Base-by-base conservation (phyloP, 2,888 invertebrate species). In the Pachliopta kotzebuea region DNA sequence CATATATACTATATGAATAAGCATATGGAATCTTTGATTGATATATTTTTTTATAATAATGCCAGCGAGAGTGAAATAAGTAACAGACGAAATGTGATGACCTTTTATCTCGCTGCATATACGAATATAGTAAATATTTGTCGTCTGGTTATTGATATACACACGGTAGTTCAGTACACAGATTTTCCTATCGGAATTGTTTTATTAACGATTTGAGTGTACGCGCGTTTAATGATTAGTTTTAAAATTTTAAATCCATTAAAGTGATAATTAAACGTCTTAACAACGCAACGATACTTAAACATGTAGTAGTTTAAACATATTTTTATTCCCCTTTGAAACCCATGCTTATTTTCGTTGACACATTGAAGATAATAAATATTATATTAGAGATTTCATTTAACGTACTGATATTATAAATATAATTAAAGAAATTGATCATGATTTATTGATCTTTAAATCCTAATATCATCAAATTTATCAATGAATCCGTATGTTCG, bases 41-140 rank as follows among this genome's bases (percentile, higher is more conserved):
- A 6, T 45, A 21, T 3, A 21, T 52, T 52, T 52, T 50, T 52
- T 52, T 21, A 52, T 21, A 9, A 21, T 23, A 20, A 8, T 9
- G n/a, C 23, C 21, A 21, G 21, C 14, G 23, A 21, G 14, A 8
- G 21, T 21, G 50, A 52, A 50, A 21, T 50, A 50, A 21, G 24
- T 56, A 54, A 17, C 55, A 26, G 26, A 54, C 23, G 23, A 54
- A 54, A 42, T 42, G 42, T 55, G 54, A 61, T 55, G 54, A 61
- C 61, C 45, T 55, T 45, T 61, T 61, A 61, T 61, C 52, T 52
- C 37, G 37, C 23, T 54, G 29, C n/a, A n/a, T 56, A 23, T 42
- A 57, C 62, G 57, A 62, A 57, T 57, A 62, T 18, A 23, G 37
- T 42, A 53, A 63, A 45, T 58, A 29, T 63, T 63, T 63, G 63